Evolutionary conservation across 2,888 invertebrate species (phyloP).

Genomic region (Limnephilus lunatus): DNA sequence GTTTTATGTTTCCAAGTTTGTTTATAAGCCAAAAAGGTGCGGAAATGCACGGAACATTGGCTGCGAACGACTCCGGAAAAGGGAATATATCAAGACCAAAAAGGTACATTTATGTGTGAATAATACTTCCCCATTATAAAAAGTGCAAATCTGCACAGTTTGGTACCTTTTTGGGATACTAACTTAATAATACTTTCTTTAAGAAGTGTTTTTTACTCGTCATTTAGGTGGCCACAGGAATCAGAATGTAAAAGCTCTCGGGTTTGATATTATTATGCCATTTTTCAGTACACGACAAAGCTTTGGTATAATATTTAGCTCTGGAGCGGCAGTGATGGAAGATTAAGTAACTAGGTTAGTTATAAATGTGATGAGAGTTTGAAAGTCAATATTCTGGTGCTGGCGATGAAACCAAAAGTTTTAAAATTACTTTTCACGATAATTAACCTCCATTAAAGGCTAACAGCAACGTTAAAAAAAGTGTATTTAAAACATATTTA

Average conservation of each 20-base stretch:
- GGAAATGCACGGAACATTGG: conserved; percentile 64
- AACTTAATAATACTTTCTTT: neutral
- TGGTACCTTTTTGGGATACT: neutral
- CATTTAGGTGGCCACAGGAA: neutral
- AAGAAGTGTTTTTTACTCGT: neutral
- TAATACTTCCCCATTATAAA: neutral
- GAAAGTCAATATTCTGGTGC: neutral
- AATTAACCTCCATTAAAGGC: too few relatives aligned
- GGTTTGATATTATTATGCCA: conserved; percentile 35
- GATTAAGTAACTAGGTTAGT: neutral
- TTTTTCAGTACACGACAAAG: conserved; percentile 12
- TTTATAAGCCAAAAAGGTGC: conserved; percentile 64
- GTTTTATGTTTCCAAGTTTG: conserved; percentile 62
- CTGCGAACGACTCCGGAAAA: conserved; percentile 57
- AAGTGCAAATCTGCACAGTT: neutral
- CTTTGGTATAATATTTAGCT: neutral
- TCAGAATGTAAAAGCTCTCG: conserved; percentile 55
- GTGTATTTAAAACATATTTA: too few relatives aligned
- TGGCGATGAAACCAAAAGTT: neutral
- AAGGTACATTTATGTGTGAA: neutral
- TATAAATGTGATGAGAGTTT: neutral
- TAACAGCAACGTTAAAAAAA: too few relatives aligned
- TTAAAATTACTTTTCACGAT: neutral
- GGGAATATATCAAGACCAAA: too few relatives aligned
- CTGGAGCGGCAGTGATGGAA: conserved; percentile 13